These are phyloP conservation scores for Mongoloraphidia duomilia DNA, from an alignment of 2,888 invertebrate genomes.

Conservation along the genomic window DNA sequence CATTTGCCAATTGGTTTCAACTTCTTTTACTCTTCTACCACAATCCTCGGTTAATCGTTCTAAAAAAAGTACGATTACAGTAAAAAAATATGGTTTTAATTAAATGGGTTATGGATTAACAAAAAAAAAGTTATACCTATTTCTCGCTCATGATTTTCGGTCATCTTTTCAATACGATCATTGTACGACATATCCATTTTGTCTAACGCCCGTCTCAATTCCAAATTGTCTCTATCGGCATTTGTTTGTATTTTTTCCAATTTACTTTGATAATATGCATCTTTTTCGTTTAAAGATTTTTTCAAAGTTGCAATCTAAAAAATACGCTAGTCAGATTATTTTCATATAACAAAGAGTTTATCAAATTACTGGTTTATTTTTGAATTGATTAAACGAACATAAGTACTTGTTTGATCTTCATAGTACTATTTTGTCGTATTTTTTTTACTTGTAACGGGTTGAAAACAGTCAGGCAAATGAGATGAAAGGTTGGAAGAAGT, in stretches of 20 bases:
- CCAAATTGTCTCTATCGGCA: conserved; percentile 53
- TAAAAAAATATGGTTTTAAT: not conserved
- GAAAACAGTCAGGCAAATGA: too few species aligned
- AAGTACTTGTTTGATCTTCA: too few species aligned
- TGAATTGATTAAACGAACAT: too few species aligned
- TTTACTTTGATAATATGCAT: conserved; percentile 36
- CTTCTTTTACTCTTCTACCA: conserved; percentile 26
- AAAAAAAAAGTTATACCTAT: conserved; percentile 35
- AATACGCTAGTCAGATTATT: not conserved
- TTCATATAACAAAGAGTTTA: too few species aligned
- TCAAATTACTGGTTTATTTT: too few species aligned
- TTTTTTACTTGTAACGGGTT: too few species aligned
- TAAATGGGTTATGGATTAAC: not conserved
- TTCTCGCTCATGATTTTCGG: conserved; percentile 47
- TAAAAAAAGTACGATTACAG: conserved; percentile 16
- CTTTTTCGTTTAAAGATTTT: conserved; percentile 47
- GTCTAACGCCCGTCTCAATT: conserved; percentile 52
- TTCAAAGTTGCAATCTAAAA: conserved; percentile 50
- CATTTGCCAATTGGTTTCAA: conserved; percentile 29
- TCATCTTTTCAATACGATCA: conserved; percentile 53
- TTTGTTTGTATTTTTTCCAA: conserved; percentile 45
- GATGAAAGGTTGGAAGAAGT: too few species aligned
- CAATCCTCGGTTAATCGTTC: conserved; percentile 29
- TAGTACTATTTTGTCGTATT: too few species aligned
- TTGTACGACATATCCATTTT: conserved; percentile 62